Conservation (phyloP, 2,888 invertebrate species). For the Cerastis leucographa region DNA sequence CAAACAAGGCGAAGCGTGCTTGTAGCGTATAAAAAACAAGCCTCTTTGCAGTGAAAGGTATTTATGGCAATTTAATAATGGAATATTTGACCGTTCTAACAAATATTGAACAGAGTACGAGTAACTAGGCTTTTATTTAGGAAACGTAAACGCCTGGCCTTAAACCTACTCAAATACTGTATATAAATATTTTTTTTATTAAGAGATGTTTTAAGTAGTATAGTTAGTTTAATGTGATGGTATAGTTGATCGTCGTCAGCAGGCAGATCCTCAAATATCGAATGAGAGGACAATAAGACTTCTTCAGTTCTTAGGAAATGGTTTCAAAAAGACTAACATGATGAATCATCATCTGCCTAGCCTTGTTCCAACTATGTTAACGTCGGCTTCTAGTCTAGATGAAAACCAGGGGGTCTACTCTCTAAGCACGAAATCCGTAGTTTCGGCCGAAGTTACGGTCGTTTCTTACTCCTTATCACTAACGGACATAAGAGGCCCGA, state of each 20-base stretch:
- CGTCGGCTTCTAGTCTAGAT: too few species aligned
- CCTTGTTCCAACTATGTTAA: too few species aligned
- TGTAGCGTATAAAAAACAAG: neutral
- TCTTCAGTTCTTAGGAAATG: neutral
- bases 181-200: neutral
- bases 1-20: conserved; percentile 18
- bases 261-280: neutral
- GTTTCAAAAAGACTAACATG: neutral
- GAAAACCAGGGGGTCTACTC: too few species aligned
- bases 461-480: too few species aligned
- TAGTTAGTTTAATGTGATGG: too few species aligned
- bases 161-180: too few species aligned
- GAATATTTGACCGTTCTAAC: neutral
- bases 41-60: conserved; percentile 23
- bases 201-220: neutral
- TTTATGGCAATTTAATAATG: neutral
- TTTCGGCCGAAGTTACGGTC: too few species aligned
- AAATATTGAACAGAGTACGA: neutral
- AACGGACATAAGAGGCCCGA: too few species aligned
- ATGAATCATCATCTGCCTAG: neutral
- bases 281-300: neutral
- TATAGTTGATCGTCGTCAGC: neutral
- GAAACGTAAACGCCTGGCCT: neutral
- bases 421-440: too few species aligned
- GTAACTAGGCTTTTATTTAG: neutral